Conservation (phyloP, 1,140 invertebrate genomes). For the Drosophila elegans region DNA sequence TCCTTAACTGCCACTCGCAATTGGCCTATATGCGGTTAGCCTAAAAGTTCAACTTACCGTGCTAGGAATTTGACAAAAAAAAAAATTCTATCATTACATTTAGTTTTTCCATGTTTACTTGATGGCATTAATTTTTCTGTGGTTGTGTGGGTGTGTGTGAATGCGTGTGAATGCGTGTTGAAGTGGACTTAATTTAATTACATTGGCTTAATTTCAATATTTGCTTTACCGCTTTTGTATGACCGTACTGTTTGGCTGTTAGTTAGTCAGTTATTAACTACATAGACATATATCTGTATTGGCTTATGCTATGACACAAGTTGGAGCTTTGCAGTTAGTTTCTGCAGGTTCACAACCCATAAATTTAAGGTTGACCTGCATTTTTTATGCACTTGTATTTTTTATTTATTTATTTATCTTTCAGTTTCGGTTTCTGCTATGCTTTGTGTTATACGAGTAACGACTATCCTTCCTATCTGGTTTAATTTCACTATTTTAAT, state of each 20-base stretch:
- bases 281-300: constrained; percentile 41
- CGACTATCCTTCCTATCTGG: constrained; percentile 44
- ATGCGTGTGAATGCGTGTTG: constrained; percentile 15
- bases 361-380: constrained; percentile 17
- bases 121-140: constrained; percentile 46
- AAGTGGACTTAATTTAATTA: constrained; percentile 72
- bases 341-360: constrained; percentile 24
- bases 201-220: constrained; percentile 67
- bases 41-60: constrained; percentile 70
- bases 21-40: constrained; percentile 31
- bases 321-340: constrained; percentile 43
- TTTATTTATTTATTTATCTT: constrained; percentile 6
- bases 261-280: constrained; percentile 53
- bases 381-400: constrained; percentile 6
- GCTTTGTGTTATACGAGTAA: constrained; percentile 18
- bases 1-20: constrained; percentile 37
- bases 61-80: constrained; percentile 67
- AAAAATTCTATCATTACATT: constrained; percentile 30
- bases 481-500: constrained; percentile 60
- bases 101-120: constrained; percentile 30
- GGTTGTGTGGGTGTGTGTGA: constrained; percentile 10
- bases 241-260: constrained; percentile 19
- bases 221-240: constrained; percentile 31
- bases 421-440: constrained; percentile 25
- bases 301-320: constrained; percentile 47